Evolutionary conservation across 1,140 invertebrate species (phyloP), one percentile per base, ranked within the genome.

Genomic region (Streblospio benedicti): DNA sequence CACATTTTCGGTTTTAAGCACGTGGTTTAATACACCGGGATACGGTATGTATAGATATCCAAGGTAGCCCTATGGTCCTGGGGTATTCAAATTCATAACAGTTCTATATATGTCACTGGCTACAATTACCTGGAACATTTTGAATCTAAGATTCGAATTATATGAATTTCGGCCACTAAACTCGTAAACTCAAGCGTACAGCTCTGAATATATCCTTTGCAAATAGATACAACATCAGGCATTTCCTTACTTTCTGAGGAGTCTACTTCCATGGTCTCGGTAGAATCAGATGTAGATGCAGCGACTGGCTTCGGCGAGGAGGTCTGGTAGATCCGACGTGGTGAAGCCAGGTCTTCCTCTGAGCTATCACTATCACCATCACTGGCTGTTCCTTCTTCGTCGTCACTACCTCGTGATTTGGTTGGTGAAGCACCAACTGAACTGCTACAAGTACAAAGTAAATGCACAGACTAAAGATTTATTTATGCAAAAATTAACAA

Each of bases 201-300:
- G n/a, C n/a, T 4, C 4, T 52, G 16, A 6, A 52, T 31, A 30
- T 31, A 18, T 28, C 16, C 9, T 12, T 31, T 2, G 20, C 28
- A 18, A 31, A 51, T 27, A 51, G 20, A 4, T 5, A 51, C n/a
- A 20, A 14, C 6, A 51, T n/a, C n/a, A 30, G 14, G 20, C 6
- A 60, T 52, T 55, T 14, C 71, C 72, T 70, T 72, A 81, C 79
- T 72, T 65, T 83, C 78, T 55, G 67, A 74, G 32, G 72, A 63
- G 69, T 81, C 80, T 4, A 79, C 72, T 61, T 82, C 80, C 78
- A 81, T 80, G 31, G 80, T 72, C 64, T 75, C 69, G 23, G 68
- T 32, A 30, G 59, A 54, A 45, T 14, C 16, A 5, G 4, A 5
- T 20, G 58, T 5, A 23, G 23, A 18, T 18, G n/a, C 57, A 54